Evolutionary conservation across 1,140 invertebrate genomes (phyloP).

Genomic region (Caenorhabditis briggsae): DNA sequence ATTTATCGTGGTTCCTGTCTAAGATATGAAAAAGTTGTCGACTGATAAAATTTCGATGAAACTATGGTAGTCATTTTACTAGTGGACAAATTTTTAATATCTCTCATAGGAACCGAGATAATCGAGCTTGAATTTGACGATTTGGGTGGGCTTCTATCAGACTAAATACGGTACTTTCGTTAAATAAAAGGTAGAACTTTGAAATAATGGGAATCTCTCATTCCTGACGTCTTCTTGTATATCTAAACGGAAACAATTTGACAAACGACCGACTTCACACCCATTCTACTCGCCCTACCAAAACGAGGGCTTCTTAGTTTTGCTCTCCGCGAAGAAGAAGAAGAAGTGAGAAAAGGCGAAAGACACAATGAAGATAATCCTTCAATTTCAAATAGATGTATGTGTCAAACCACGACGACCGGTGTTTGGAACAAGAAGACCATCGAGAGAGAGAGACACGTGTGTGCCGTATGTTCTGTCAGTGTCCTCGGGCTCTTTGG

Average conservation of each 20-base stretch:
- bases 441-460: conserved; percentile 16
- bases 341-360: not conserved
- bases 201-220: conserved; percentile 20
- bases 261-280: conserved; percentile 34
- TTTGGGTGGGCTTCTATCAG: too few relatives aligned
- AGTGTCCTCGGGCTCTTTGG: not conserved
- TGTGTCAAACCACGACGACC: conserved; percentile 25
- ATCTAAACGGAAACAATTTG: conserved; percentile 13
- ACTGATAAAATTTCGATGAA: too few relatives aligned
- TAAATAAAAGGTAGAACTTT: conserved; percentile 11
- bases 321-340: not conserved
- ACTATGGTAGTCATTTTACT: too few relatives aligned
- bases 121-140: too few relatives aligned
- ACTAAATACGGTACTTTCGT: too few relatives aligned
- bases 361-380: conserved; percentile 15
- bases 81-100: too few relatives aligned
- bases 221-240: not conserved
- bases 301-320: not conserved
- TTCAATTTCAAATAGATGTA: conserved; percentile 33
- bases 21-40: too few relatives aligned
- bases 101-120: too few relatives aligned
- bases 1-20: not conserved
- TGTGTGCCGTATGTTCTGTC: conserved; percentile 39
- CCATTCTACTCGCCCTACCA: not conserved
- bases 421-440: not conserved